These are phyloP conservation scores for Apolygus lucorum DNA, from an alignment of 1,140 invertebrate genomes.

Conservation along the genomic window DNA sequence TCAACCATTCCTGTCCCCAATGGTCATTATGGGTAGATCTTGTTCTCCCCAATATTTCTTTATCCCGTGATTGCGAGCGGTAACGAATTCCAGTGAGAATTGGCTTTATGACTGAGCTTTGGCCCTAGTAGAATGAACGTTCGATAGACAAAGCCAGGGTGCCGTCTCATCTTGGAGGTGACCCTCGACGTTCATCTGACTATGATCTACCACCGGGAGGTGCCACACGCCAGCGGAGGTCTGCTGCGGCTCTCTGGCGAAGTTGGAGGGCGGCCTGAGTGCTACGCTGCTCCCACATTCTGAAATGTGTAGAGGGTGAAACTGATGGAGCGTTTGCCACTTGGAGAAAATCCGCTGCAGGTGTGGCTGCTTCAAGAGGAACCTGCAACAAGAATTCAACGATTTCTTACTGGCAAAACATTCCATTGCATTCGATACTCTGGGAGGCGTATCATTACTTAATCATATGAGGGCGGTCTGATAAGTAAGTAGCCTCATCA, in stretches of 20 bases:
- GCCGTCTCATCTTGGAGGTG: neutral
- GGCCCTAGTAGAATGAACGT: too few relatives aligned
- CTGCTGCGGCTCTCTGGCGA: neutral
- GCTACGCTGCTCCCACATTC: neutral
- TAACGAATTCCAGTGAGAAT: too few relatives aligned
- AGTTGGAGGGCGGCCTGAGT: neutral
- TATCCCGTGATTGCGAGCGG: too few relatives aligned
- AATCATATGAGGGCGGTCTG: neutral
- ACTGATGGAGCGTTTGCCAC: neutral
- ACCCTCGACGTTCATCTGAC: neutral
- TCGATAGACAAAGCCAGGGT: neutral
- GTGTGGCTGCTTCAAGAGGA: neutral
- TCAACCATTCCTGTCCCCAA: too few relatives aligned
- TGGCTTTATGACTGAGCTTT: too few relatives aligned
- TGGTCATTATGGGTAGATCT: too few relatives aligned
- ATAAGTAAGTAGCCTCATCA: too few relatives aligned
- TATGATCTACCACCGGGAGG: neutral
- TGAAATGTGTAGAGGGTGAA: neutral
- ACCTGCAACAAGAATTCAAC: neutral
- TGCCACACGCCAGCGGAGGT: neutral
- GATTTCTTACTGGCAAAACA: neutral
- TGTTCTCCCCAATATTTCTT: too few relatives aligned
- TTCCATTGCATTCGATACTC: neutral
- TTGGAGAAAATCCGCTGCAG: neutral
- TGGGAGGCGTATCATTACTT: neutral